Percentiles rank a stretch among this genome's conserved stretches.
These are phyloP conservation scores for Metacarcinus magister DNA, from an alignment of 2,888 invertebrate species.

Conservation along the genomic window DNA sequence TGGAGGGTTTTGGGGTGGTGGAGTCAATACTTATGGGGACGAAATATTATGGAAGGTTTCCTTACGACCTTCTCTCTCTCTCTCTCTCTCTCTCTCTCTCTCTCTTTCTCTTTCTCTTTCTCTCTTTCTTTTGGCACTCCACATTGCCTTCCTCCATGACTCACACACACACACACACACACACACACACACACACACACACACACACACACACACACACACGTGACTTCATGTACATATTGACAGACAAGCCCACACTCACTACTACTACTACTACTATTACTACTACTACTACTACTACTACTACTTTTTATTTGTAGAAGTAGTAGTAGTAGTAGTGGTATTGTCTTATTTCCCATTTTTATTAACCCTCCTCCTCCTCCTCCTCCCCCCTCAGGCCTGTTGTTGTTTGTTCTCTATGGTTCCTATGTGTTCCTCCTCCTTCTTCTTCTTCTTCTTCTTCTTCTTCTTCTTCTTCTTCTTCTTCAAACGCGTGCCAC, in stretches of 20 bases:
- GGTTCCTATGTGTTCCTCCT: too few species aligned
- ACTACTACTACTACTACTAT: conserved; percentile 28
- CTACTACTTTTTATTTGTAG: not conserved
- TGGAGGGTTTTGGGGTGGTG: not conserved
- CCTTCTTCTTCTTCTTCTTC: too few species aligned
- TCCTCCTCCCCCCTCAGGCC: too few species aligned
- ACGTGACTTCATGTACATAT: not conserved
- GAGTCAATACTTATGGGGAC: not conserved
- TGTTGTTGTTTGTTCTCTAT: too few species aligned
- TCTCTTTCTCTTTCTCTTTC: not conserved
- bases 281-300: conserved; percentile 26
- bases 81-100: conserved; percentile 31
- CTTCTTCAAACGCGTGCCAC: too few species aligned
- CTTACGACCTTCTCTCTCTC: not conserved
- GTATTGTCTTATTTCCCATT: not conserved
- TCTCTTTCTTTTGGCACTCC: not conserved
- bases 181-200: conserved; percentile 21
- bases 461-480: too few species aligned
- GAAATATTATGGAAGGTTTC: not conserved
- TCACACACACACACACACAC: conserved; percentile 10
- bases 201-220: conserved; percentile 18
- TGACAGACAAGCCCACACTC: not conserved
- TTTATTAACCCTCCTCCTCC: not conserved
- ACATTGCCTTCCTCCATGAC: not conserved
- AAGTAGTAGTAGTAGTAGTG: too few species aligned